Percentiles rank a stretch among this genome's conserved stretches.
These are phyloP conservation scores for Papilio polytes DNA, from an alignment of 1,140 invertebrate genomes.

Conservation along the genomic window DNA sequence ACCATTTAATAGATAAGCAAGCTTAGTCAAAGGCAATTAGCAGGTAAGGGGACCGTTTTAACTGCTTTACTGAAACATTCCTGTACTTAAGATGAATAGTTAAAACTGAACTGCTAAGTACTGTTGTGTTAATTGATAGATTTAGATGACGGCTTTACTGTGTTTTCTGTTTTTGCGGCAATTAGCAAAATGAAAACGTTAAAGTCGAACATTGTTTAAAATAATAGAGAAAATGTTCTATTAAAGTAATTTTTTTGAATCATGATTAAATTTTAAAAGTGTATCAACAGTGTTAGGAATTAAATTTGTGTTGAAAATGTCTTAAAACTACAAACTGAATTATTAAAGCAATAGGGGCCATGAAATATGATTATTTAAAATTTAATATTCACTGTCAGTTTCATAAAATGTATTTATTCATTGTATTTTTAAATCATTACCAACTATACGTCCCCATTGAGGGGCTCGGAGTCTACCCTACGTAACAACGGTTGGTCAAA, in stretches of 20 bases:
- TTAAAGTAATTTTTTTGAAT: not conserved
- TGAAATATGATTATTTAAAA: not conserved
- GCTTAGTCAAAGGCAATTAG: constrained; percentile 17
- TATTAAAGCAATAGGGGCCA: not conserved
- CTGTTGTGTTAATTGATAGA: not conserved
- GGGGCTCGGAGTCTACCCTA: too few species aligned
- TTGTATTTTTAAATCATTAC: too few species aligned
- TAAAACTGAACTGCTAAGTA: not conserved
- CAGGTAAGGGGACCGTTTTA: not conserved
- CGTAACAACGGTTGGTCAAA: not conserved
- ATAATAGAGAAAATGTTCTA: not conserved
- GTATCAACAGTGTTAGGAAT: not conserved
- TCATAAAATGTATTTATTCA: not conserved
- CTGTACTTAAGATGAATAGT: constrained; percentile 10
- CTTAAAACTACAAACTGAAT: not conserved
- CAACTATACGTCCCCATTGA: too few species aligned
- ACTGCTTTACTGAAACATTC: not conserved
- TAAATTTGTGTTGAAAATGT: not conserved
- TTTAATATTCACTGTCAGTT: too few species aligned
- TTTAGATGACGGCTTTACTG: not conserved
- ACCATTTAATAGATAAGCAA: not conserved
- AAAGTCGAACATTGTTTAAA: not conserved
- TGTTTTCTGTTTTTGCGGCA: not conserved
- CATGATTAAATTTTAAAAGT: not conserved
- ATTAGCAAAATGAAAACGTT: not conserved